phyloP scores from a whole-genome alignment of 2,797 vertebrate species.

The Acanthiza pusilla region DNA sequence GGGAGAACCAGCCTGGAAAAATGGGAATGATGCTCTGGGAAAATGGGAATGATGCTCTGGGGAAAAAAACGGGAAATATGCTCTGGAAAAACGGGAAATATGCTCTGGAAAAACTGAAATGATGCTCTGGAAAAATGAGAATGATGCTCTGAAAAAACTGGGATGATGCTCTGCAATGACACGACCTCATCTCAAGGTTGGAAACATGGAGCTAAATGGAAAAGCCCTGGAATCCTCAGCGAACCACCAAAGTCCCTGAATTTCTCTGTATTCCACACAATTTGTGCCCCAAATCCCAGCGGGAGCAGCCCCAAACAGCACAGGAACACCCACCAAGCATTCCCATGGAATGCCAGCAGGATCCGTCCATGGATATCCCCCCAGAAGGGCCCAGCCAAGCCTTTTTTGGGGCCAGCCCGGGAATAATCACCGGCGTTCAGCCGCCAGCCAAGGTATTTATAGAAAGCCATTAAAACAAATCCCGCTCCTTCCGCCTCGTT shows the following conservation, averaged over 20 bases:
- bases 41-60: too few species aligned
- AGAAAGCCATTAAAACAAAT: constrained; percentile 22
- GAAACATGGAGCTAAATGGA: background rate
- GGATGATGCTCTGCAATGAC: background rate
- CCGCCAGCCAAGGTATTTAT: background rate
- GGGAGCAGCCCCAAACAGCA: background rate
- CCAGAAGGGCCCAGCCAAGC: background rate
- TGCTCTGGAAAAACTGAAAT: background rate
- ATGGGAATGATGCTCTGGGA: too few species aligned
- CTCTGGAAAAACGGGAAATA: background rate
- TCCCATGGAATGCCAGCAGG: background rate
- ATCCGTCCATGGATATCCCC: rapidly evolving
- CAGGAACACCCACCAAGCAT: rapidly evolving
- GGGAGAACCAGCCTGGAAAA: background rate
- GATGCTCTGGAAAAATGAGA: too few species aligned
- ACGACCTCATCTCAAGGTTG: background rate
- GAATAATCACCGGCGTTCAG: background rate
- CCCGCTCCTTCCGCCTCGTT: background rate
- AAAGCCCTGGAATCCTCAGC: background rate
- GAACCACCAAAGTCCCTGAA: background rate
- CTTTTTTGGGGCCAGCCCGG: background rate
- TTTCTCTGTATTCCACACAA: rapidly evolving
- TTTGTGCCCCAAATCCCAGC: background rate
- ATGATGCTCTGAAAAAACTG: too few species aligned
- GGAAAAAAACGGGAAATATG: background rate